phyloP scores from a whole-genome alignment of 2,888 invertebrate species.

The Priocnemis perturbator region DNA sequence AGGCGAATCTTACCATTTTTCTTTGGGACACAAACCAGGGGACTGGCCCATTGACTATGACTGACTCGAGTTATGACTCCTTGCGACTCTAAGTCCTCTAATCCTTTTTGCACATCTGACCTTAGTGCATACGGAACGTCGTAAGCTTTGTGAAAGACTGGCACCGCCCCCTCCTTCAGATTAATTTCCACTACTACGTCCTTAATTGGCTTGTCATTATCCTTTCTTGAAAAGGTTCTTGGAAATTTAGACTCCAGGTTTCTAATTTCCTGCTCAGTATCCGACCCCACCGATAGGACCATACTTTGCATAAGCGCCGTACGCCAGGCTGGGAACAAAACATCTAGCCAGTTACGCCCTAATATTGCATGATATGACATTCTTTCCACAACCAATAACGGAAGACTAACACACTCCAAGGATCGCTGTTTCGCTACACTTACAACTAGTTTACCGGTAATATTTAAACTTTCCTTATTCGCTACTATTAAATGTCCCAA shows the following conservation, averaged over 20 bases:
- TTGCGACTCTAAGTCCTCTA: background rate
- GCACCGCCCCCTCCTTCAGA: background rate
- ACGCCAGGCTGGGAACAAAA: conserved; percentile 23
- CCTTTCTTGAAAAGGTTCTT: background rate
- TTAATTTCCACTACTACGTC: background rate
- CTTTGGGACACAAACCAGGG: background rate
- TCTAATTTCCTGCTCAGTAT: background rate
- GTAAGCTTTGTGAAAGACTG: background rate
- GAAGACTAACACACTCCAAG: no score
- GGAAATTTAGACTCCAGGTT: background rate
- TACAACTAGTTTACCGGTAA: no score
- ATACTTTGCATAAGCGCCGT: conserved; percentile 6
- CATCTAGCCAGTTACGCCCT: conserved; percentile 33
- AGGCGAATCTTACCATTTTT: background rate
- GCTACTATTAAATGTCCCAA: no score
- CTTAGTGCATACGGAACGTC: background rate
- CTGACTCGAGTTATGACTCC: background rate
- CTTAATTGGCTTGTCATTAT: background rate
- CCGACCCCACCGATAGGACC: conserved; percentile 19
- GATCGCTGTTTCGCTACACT: no score
- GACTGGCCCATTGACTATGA: background rate
- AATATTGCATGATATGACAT: conserved; percentile 1
- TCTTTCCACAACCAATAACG: no score
- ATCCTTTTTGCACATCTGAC: background rate
- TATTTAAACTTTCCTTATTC: no score